A percentile compares a stretch with the other conserved stretches of the same genome.
Conservation (phyloP, 2,888 invertebrate species). For the Bombyx huttoni region DNA sequence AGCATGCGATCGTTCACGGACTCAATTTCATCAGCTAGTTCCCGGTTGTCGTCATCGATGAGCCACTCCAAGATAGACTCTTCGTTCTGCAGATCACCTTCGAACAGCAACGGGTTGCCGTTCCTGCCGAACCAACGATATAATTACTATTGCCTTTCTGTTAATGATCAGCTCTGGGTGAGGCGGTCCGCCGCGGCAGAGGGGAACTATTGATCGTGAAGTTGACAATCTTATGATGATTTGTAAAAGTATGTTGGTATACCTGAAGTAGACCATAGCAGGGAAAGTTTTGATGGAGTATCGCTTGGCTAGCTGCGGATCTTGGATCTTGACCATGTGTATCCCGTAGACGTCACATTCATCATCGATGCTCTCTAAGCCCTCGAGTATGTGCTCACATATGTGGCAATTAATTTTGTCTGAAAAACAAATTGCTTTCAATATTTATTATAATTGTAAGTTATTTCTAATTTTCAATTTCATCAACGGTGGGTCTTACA, state of each 20-base stretch:
- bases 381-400: conserved; percentile 91
- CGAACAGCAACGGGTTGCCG: conserved; percentile 89
- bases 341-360: conserved; percentile 94
- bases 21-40: conserved; percentile 94
- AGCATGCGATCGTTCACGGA: conserved; percentile 93
- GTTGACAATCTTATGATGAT: no score
- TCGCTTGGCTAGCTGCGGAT: conserved; percentile 90
- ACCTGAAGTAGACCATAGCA: conserved; percentile 91
- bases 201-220: not conserved
- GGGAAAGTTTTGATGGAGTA: conserved; percentile 96
- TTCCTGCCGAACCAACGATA: conserved; percentile 72
- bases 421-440: conserved; percentile 31
- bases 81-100: conserved; percentile 93
- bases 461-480: not conserved
- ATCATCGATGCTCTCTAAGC: conserved; percentile 89
- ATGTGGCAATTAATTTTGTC: conserved; percentile 93
- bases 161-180: no score
- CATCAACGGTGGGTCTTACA: conserved; percentile 71
- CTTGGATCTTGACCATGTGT: conserved; percentile 93
- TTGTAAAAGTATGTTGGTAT: conserved; percentile 15
- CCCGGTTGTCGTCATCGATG: conserved; percentile 93
- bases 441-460: no score
- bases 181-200: no score
- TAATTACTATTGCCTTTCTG: not conserved
- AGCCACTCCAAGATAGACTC: conserved; percentile 94